Percentiles rank a stretch among this genome's conserved stretches.
phyloP scores from a whole-genome alignment of 2,113 vertebrate species.

The Saguinus imperator region DNA sequence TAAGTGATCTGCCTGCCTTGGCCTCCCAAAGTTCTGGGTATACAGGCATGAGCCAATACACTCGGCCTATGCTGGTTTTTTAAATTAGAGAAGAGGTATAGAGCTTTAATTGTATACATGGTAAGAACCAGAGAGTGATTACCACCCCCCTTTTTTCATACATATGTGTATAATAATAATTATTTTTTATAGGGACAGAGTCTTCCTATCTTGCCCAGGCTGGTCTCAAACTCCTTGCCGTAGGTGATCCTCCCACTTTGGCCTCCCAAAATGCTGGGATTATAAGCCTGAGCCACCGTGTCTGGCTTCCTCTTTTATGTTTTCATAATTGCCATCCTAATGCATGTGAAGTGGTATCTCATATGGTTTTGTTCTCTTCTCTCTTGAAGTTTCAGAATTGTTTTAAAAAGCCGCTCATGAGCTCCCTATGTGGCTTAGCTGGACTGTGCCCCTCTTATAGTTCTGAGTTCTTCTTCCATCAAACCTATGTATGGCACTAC shows the following conservation, averaged over 20 bases:
- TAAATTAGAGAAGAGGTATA: too few relatives aligned
- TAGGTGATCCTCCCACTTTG: background rate
- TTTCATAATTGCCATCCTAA: background rate
- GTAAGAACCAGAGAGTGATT: too few relatives aligned
- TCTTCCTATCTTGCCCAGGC: background rate
- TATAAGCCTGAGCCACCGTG: background rate
- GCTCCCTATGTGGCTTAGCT: background rate
- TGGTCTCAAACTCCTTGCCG: background rate
- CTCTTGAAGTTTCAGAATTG: background rate
- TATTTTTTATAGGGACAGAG: background rate
- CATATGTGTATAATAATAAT: too few relatives aligned
- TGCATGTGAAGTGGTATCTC: background rate
- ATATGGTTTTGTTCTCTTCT: background rate
- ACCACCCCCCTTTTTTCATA: too few relatives aligned
- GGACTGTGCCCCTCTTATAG: accelerated
- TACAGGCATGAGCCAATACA: too few relatives aligned
- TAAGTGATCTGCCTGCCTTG: too few relatives aligned
- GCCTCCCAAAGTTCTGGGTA: too few relatives aligned
- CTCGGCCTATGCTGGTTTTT: too few relatives aligned
- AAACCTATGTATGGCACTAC: background rate
- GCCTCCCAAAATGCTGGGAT: background rate
- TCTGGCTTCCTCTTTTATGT: background rate
- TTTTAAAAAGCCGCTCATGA: background rate
- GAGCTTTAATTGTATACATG: too few relatives aligned
- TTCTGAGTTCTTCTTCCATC: background rate